Base-by-base conservation (phyloP, 2,797 vertebrate species). In the Phoebastria nigripes region DNA sequence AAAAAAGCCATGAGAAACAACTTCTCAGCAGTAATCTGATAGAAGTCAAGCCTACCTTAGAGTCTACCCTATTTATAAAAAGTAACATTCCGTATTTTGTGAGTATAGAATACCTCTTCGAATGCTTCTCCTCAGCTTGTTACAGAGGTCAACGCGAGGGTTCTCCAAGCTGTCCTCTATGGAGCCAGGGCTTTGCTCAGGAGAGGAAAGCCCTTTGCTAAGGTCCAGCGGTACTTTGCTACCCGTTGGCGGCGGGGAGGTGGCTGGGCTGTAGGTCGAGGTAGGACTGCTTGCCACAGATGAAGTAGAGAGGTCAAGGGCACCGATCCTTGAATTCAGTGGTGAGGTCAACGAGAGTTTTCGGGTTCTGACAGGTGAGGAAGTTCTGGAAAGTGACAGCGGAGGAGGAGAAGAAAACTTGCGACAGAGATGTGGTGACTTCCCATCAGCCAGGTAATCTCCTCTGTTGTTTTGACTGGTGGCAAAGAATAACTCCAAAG, bases 361-460 rank as follows among this genome's bases (percentile, higher is more conserved):
- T 59, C 99, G 98, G n/a, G 98, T 98, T 93, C 98, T 98, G 69
- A 99, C 99, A 0, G 99, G 99, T 18, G 99, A 99, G 69, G 99
- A 98, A 5, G 99, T 99, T 93, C 98, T 98, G 62, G 99, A 99
- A 82, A 99, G 98, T 24, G 99, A 98, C 82, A 99, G 92, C 2
- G 99, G 99, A 42, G 99, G 99, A 9, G 99, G 99, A 56, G 99
- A 99, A 72, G 99, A 99, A 95, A 99, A 99, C 96, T 99, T 99
- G 97, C 99, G 99, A 94, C 99, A 99, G n/a, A 99, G 98, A 44
- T 98, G 98, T 35, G 99, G 99, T 21, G 99, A 99, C 95, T 99
- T 99, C 81, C 98, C 98, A 52, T 99, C 99, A n/a, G 98, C 98
- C 66, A 96, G 91, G 91, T 99, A 98, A 81, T 99, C 99, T 22